Evolutionary conservation across 2,113 vertebrate genomes (phyloP).

Genomic region (Hucho hucho): DNA sequence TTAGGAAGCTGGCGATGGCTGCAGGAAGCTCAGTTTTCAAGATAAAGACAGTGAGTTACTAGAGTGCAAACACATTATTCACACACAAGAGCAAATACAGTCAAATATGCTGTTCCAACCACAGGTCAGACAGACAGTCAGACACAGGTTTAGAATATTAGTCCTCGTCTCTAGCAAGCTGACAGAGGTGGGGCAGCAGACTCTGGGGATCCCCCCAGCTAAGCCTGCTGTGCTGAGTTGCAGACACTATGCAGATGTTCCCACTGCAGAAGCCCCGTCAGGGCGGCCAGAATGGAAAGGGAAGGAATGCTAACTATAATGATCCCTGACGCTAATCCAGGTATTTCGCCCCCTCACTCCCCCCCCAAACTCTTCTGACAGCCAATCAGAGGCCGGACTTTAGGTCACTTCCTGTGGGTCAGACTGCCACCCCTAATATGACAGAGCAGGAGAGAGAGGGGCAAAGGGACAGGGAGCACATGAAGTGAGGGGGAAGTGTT

Average conservation of each 20-base stretch:
- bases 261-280: constrained; percentile 28
- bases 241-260: constrained; percentile 57
- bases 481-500: background rate
- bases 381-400: constrained; percentile 53
- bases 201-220: constrained; percentile 53
- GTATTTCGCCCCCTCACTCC: constrained; percentile 53
- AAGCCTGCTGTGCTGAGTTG: constrained; percentile 47
- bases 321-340: constrained; percentile 72
- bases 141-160: constrained; percentile 8
- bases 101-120: constrained; percentile 10
- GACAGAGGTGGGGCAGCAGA: constrained; percentile 57
- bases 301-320: constrained; percentile 69
- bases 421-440: constrained; percentile 40
- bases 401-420: constrained; percentile 51
- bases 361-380: constrained; percentile 17
- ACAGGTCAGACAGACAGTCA: background rate
- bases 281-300: constrained; percentile 41
- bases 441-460: constrained; percentile 22
- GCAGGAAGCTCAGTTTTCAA: constrained; percentile 92
- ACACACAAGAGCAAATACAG: constrained; percentile 27
- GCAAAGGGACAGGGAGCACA: constrained; percentile 39
- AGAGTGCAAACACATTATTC: background rate
- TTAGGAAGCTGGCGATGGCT: constrained; percentile 79
- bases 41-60: constrained; percentile 56
- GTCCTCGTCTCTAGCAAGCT: constrained; percentile 19